Percentiles rank a stretch among this genome's conserved stretches.
Evolutionary conservation across 2,797 vertebrate genomes (phyloP).

Genomic region (Enteromius viviparus): DNA sequence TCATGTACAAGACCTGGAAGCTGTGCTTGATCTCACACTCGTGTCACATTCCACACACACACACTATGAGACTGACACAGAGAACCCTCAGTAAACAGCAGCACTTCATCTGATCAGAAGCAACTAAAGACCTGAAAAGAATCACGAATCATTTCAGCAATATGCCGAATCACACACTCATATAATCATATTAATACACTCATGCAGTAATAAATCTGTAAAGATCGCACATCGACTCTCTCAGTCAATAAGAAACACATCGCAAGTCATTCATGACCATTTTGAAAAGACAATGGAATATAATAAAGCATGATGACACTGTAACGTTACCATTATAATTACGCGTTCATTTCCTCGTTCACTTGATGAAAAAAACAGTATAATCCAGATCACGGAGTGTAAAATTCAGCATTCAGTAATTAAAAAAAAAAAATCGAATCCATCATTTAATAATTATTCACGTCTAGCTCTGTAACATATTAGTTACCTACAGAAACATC

Average conservation of each 20-base stretch:
- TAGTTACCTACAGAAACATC: not conserved
- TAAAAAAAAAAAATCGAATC: not conserved
- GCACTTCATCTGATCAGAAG: not conserved
- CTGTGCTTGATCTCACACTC: not conserved
- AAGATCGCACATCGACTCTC: not conserved
- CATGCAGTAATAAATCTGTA: not conserved
- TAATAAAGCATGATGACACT: conserved; percentile 1
- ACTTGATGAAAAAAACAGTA: not conserved
- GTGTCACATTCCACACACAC: conserved; percentile 29
- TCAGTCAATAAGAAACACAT: not conserved
- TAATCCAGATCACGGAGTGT: not conserved
- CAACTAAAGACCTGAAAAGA: not conserved
- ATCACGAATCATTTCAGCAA: too few relatives aligned
- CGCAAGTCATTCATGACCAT: not conserved
- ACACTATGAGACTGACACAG: not conserved
- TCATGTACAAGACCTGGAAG: not conserved
- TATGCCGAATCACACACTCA: not conserved
- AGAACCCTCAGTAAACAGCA: not conserved
- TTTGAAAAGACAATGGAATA: not conserved
- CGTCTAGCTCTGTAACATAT: not conserved
- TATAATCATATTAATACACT: not conserved
- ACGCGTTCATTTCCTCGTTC: not conserved
- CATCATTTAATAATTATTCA: not conserved
- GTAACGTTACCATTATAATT: not conserved
- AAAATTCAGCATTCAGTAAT: not conserved